Evolutionary conservation across 2,113 vertebrate genomes (phyloP).

Genomic region (Tachysurus vachellii): DNA sequence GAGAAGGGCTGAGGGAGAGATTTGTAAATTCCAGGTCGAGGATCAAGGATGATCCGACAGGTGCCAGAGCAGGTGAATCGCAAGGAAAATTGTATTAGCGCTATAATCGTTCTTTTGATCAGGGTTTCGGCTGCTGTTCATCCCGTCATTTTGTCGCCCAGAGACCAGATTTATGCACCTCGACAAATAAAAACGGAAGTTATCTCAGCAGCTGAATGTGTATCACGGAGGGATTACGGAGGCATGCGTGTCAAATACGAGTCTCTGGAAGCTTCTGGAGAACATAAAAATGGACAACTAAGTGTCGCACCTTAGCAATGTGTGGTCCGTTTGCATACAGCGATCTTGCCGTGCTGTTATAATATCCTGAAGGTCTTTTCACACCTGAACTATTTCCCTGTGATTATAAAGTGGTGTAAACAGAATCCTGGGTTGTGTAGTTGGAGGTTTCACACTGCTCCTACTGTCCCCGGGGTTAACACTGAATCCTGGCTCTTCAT

Average conservation of each 20-base stretch:
- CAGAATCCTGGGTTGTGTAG: too few species aligned
- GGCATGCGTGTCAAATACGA: background rate
- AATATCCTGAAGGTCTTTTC: background rate
- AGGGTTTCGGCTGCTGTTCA: slow-evolving; percentile 6
- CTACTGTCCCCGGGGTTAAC: too few species aligned
- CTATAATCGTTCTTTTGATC: slow-evolving; percentile 47
- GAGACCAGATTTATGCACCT: slow-evolving; percentile 5
- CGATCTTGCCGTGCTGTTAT: slow-evolving; percentile 10
- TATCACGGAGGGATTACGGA: slow-evolving; percentile 29
- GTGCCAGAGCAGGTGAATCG: slow-evolving; percentile 22
- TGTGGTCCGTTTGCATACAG: background rate
- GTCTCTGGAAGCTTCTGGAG: background rate
- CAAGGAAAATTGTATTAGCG: slow-evolving; percentile 43
- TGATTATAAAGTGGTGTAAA: too few species aligned
- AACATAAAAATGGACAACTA: slow-evolving; percentile 26
- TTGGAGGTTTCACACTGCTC: too few species aligned
- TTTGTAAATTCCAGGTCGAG: slow-evolving; percentile 40
- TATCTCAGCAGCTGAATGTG: slow-evolving; percentile 10
- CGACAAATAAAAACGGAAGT: slow-evolving; percentile 23
- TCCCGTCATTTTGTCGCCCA: slow-evolving; percentile 26
- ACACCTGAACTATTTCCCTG: too few species aligned
- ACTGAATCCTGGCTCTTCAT: too few species aligned
- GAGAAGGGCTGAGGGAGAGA: background rate
- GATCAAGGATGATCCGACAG: slow-evolving; percentile 46
- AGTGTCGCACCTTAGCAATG: background rate